Evolutionary conservation across 2,888 invertebrate species (phyloP).

Genomic region (Pycnomerus fuliginosus): DNA sequence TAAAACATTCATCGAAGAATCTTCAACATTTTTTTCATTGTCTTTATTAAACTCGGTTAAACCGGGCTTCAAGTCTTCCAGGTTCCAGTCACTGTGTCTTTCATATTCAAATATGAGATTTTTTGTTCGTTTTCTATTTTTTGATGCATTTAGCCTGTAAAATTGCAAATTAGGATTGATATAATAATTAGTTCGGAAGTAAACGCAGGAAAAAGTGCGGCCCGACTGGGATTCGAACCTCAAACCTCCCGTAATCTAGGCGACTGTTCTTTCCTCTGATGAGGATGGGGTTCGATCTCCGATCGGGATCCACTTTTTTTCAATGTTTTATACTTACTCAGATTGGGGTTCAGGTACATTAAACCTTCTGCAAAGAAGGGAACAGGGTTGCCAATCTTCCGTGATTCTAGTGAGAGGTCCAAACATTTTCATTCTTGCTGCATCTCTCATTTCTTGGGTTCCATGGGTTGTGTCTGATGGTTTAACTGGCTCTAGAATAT

Average conservation of each 20-base stretch:
- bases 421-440: conserved; percentile 74
- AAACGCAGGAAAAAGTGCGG: too few relatives aligned
- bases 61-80: conserved; percentile 37
- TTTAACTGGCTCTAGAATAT: conserved; percentile 46
- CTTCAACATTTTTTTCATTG: conserved; percentile 55
- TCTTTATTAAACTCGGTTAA: conserved; percentile 32
- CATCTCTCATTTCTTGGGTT: conserved; percentile 62
- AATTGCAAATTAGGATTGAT: conserved; percentile 8
- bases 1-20: not conserved
- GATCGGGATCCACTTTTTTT: too few relatives aligned
- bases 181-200: not conserved
- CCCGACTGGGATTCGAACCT: too few relatives aligned
- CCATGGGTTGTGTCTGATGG: conserved; percentile 46
- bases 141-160: conserved; percentile 28
- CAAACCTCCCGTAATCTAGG: too few relatives aligned
- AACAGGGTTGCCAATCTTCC: conserved; percentile 78
- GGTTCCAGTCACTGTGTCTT: conserved; percentile 51
- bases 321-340: conserved; percentile 51
- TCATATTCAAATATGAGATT: conserved; percentile 79
- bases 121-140: conserved; percentile 64
- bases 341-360: conserved; percentile 87
- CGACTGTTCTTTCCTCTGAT: too few relatives aligned
- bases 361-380: conserved; percentile 85
- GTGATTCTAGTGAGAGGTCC: conserved; percentile 71
- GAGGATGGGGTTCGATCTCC: too few relatives aligned